Conservation (phyloP, 2,888 invertebrate genomes). For the Alsophila aescularia region DNA sequence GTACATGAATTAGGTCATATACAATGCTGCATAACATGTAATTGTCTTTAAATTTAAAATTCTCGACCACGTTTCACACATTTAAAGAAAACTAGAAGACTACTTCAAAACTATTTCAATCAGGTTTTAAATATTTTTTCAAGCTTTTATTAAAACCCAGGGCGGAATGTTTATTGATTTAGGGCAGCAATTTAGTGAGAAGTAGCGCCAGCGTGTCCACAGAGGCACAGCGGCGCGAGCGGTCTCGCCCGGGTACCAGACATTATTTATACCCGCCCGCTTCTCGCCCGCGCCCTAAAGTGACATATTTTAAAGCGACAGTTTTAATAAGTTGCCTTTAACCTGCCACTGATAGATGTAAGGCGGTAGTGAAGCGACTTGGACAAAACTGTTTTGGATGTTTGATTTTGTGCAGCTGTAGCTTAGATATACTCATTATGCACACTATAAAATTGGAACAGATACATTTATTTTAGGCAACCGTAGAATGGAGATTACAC, state of each 20-base stretch:
- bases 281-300: slow-evolving; percentile 67
- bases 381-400: neutral
- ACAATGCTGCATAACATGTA: too few relatives aligned
- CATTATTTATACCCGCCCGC: slow-evolving; percentile 73
- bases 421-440: neutral
- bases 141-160: slow-evolving; percentile 2
- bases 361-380: slow-evolving; percentile 42
- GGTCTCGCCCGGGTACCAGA: slow-evolving; percentile 58
- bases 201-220: slow-evolving; percentile 43
- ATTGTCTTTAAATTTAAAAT: neutral
- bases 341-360: slow-evolving; percentile 61
- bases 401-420: neutral
- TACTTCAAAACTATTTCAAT: slow-evolving; percentile 10
- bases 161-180: slow-evolving; percentile 14
- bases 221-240: slow-evolving; percentile 19
- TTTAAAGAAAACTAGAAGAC: neutral
- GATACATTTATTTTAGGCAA: too few relatives aligned
- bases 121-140: slow-evolving; percentile 5
- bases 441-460: too few relatives aligned
- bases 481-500: too few relatives aligned
- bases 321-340: slow-evolving; percentile 80
- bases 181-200: slow-evolving; percentile 5
- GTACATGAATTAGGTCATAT: too few relatives aligned
- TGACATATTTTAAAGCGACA: slow-evolving; percentile 81
- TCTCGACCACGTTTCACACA: neutral